Percentiles rank a stretch among this genome's conserved stretches.
phyloP scores from a whole-genome alignment of 1,140 invertebrate species.

The Drosophila grimshawi region DNA sequence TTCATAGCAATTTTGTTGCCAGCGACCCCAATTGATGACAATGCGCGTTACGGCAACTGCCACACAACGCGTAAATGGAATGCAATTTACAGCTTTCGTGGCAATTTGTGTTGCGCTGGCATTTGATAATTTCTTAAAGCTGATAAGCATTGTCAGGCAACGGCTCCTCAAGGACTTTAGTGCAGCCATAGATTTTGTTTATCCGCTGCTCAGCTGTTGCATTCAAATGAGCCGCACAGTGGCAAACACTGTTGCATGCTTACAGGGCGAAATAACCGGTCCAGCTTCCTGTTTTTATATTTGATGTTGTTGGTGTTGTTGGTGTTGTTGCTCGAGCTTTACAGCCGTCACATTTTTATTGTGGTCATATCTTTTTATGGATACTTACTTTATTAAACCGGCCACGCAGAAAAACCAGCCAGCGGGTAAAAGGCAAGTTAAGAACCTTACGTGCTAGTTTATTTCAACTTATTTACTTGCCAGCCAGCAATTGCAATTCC shows the following conservation, averaged over 20 bases:
- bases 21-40: conserved; percentile 34
- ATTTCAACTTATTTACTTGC: conserved; percentile 72
- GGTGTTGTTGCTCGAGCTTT: conserved; percentile 45
- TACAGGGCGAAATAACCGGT: conserved; percentile 31
- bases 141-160: neutral
- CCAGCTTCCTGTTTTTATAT: neutral
- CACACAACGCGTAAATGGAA: conserved; percentile 48
- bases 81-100: conserved; percentile 63
- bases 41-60: neutral
- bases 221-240: conserved; percentile 36
- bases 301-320: conserved; percentile 18
- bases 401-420: conserved; percentile 31
- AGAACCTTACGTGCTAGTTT: conserved; percentile 61
- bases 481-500: conserved; percentile 13
- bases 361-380: conserved; percentile 67
- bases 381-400: conserved; percentile 68
- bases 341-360: conserved; percentile 68
- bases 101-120: conserved; percentile 47
- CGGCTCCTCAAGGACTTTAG: neutral
- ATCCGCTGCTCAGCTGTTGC: conserved; percentile 45
- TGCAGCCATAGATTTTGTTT: conserved; percentile 1
- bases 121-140: conserved; percentile 41
- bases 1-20: conserved; percentile 63
- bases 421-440: conserved; percentile 35
- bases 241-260: conserved; percentile 51